phyloP scores from a whole-genome alignment of 2,113 vertebrate genomes.

The Apteryx mantelli region DNA sequence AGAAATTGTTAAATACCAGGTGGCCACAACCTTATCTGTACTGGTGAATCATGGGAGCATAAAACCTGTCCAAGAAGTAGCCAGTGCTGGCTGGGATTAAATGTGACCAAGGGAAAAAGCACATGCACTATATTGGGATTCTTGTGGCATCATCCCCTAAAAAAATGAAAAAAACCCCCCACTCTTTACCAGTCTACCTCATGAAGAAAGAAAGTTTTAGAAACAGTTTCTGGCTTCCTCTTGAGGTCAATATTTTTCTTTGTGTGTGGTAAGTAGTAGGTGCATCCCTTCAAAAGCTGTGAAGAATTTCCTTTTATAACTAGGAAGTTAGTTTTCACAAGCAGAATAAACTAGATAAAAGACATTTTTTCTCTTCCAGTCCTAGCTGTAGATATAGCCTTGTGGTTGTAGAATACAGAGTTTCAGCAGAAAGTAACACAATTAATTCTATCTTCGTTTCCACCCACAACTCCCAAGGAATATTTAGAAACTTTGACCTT shows the following conservation, averaged over 20 bases:
- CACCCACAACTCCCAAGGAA: slow-evolving; percentile 25
- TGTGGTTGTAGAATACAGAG: background rate
- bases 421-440: background rate
- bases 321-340: background rate
- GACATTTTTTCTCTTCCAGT: background rate
- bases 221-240: background rate
- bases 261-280: background rate
- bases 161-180: background rate
- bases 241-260: background rate
- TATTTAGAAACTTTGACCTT: slow-evolving; percentile 8
- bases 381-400: background rate
- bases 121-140: background rate
- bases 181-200: background rate
- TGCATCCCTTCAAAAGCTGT: background rate
- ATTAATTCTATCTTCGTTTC: slow-evolving; percentile 32
- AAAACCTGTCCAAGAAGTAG: background rate
- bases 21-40: background rate
- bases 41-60: background rate
- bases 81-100: background rate
- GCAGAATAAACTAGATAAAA: background rate
- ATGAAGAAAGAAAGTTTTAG: background rate
- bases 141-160: background rate
- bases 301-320: background rate
- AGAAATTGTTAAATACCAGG: background rate
- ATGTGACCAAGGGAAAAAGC: background rate